Evolutionary conservation across 2,113 vertebrate species (phyloP), one percentile per base, ranked within the genome.

Genomic region (Rhinoderma darwinii): DNA sequence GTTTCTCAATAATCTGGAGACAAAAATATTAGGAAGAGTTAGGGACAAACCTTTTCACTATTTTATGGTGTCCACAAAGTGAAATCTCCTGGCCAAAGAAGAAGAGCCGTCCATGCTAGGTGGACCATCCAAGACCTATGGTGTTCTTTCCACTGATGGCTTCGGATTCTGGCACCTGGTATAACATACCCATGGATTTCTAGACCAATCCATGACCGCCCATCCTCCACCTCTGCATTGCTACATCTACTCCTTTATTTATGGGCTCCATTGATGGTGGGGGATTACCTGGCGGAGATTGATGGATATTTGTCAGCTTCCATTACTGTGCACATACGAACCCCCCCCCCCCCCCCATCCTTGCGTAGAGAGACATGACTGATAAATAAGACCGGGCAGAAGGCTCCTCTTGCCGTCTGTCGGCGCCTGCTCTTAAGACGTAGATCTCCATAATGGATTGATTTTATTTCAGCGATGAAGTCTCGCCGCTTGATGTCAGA

Each of bases 381-480:
- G 66, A 32, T 35, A 70, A 37, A 37, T 44, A 44, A n/a, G 41
- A 75, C 20, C 10, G 41, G 27, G 20, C 22, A 59, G 77, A n/a
- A 51, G 51, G 12, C 47, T 37, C 22, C 6, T n/a, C 30, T 37
- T 63, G 37, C 39, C 50, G 0, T 32, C 32, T 12, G 77, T 79
- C 77, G n/a, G 54, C 3, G 20, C 17, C 32, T 72, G 22, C 43
- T 63, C 56, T 41, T 61, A 80, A 27, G 32, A 27, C 14, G 54
- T 43, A 61, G 39, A 63, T 66, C 79, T 27, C 68, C 37, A 37
- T 74, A 39, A 75, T 4, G 63, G 54, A 82, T 82, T 61, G 68
- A 84, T 84, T 74, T 75, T 75, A 73, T 43, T 39, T 75, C 51
- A 51, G 82, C n/a, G 37, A 51, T 51, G 22, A 51, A 32, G 30